Conservation (phyloP, 2,888 invertebrate genomes). For the Trachelus stipa region DNA sequence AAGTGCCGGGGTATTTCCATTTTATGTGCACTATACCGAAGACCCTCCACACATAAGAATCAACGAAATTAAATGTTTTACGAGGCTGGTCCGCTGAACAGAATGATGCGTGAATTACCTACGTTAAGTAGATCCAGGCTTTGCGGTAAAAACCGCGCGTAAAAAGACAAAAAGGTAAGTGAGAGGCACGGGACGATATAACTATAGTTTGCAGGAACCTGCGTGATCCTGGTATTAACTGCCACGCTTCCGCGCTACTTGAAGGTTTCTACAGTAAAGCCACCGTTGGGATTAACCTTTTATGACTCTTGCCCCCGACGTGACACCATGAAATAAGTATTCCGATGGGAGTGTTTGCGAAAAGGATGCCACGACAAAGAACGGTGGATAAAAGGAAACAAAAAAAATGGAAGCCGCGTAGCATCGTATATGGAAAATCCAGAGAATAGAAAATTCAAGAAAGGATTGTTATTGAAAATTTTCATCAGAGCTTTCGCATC, state of each 20-base stretch:
- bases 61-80: constrained; percentile 5
- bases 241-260: background rate
- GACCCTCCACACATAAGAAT: background rate
- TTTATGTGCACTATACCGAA: background rate
- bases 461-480: background rate
- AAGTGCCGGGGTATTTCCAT: background rate
- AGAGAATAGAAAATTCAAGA: background rate
- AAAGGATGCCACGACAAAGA: background rate
- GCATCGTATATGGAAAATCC: background rate
- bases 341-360: background rate
- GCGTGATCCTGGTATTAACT: background rate
- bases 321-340: background rate
- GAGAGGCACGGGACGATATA: background rate
- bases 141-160: background rate
- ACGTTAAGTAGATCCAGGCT: background rate
- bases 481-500: background rate
- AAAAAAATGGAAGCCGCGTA: background rate
- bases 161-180: background rate
- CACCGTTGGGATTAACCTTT: background rate
- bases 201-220: background rate
- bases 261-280: background rate
- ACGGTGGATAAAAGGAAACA: background rate
- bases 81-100: background rate
- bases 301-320: background rate
- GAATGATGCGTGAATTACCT: background rate